These are phyloP conservation scores for Pteromalus puparum DNA, from an alignment of 1,140 invertebrate species.

Conservation along the genomic window DNA sequence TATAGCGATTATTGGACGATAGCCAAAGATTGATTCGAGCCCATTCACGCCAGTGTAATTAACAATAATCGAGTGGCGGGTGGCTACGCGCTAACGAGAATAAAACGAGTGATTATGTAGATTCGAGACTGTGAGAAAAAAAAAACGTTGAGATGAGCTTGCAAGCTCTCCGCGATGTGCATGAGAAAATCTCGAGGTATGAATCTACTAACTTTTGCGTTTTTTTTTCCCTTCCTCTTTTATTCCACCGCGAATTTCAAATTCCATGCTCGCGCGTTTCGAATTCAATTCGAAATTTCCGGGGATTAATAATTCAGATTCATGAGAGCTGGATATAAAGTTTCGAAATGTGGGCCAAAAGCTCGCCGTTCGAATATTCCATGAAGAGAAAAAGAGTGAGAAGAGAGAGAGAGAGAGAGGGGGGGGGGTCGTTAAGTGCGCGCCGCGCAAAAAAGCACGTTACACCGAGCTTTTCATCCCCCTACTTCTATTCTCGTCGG, in stretches of 20 bases:
- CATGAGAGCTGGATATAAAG: background rate
- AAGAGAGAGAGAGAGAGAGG: no score
- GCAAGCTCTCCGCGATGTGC: background rate
- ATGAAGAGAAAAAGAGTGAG: background rate
- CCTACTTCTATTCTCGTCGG: background rate
- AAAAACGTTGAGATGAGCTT: background rate
- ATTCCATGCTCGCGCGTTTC: background rate
- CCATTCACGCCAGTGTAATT: constrained; percentile 21
- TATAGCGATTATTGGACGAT: constrained; percentile 16
- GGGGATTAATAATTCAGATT: background rate
- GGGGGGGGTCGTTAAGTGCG: background rate
- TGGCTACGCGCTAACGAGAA: background rate
- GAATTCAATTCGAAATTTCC: background rate
- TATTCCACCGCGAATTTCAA: no score
- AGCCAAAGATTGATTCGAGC: constrained; percentile 35
- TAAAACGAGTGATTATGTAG: constrained; percentile 7
- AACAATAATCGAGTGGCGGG: constrained; percentile 28
- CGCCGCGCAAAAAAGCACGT: background rate
- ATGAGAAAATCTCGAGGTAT: background rate
- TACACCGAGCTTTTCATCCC: background rate
- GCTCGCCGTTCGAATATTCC: background rate
- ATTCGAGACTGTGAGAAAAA: background rate
- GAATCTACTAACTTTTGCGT: no score
- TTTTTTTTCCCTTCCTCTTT: no score
- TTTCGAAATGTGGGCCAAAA: background rate